Evolutionary conservation across 2,113 vertebrate species (phyloP).

Genomic region (Chinchilla lanigera): DNA sequence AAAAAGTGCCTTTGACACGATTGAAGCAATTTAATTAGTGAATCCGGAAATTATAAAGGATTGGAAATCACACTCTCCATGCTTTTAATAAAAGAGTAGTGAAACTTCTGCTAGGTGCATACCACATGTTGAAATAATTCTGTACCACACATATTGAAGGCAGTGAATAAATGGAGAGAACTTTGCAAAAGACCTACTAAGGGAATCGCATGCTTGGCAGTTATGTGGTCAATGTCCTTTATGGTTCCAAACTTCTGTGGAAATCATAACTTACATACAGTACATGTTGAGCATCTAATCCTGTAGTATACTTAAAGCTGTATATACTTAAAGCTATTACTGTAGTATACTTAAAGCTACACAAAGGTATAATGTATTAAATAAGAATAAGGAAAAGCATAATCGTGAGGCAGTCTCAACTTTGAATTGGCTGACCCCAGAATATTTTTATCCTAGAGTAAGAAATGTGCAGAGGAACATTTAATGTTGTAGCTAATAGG

Average conservation of each 20-base stretch:
- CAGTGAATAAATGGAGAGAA: slow-evolving; percentile 23
- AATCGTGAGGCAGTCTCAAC: slow-evolving; percentile 2
- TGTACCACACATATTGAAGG: slow-evolving; percentile 34
- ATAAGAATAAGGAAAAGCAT: not conserved
- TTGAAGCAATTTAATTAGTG: slow-evolving; percentile 84
- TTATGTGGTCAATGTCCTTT: not conserved
- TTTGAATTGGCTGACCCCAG: slow-evolving; percentile 50
- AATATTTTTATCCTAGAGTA: slow-evolving; percentile 51
- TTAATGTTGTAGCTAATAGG: slow-evolving; percentile 62
- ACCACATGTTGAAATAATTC: slow-evolving; percentile 54
- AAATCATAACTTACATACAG: not conserved
- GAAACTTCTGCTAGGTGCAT: slow-evolving; percentile 75
- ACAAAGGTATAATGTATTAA: slow-evolving; percentile 6
- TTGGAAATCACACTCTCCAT: slow-evolving; percentile 80
- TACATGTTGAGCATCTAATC: not conserved
- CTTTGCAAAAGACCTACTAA: slow-evolving; percentile 56
- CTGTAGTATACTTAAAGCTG: slow-evolving; percentile 66
- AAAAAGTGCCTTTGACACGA: slow-evolving; percentile 81
- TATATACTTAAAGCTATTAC: no score
- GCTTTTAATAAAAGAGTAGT: slow-evolving; percentile 78
- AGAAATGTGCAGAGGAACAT: slow-evolving; percentile 56
- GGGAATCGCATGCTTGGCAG: not conserved
- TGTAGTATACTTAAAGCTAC: slow-evolving; percentile 65
- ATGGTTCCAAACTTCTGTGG: not conserved
- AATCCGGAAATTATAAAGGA: slow-evolving; percentile 83